Percentiles rank a stretch among this genome's conserved stretches.
phyloP scores from a whole-genome alignment of 1,140 invertebrate genomes.

The Listronotus oregonensis region DNA sequence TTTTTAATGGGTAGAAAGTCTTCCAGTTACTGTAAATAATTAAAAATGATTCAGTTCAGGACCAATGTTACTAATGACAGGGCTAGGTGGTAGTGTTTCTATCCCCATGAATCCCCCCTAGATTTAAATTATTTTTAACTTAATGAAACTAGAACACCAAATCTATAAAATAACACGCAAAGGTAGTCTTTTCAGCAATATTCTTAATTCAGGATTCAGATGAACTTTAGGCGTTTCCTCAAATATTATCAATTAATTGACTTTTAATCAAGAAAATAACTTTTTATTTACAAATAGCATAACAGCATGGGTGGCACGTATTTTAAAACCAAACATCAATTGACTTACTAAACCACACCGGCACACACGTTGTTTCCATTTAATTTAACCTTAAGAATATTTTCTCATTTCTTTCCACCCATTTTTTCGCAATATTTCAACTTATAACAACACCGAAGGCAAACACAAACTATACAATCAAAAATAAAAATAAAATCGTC shows the following conservation, averaged over 20 bases:
- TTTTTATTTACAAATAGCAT: slow-evolving; percentile 36
- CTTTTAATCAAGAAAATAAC: background rate
- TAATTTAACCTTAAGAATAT: slow-evolving; percentile 76
- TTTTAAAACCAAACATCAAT: slow-evolving; percentile 14
- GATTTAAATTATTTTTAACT: too few species aligned
- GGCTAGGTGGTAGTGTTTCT: too few species aligned
- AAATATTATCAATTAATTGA: background rate
- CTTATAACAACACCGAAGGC: slow-evolving; percentile 1
- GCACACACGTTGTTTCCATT: slow-evolving; percentile 82
- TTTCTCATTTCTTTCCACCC: slow-evolving; percentile 78
- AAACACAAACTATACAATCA: slow-evolving; percentile 19
- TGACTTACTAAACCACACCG: slow-evolving; percentile 76
- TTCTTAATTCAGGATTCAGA: too few species aligned
- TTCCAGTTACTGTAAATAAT: too few species aligned
- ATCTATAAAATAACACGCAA: too few species aligned
- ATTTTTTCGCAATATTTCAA: slow-evolving; percentile 53
- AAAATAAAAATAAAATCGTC: slow-evolving; percentile 37
- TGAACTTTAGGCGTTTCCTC: too few species aligned
- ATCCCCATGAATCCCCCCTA: too few species aligned
- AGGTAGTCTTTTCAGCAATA: too few species aligned
- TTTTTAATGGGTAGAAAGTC: too few species aligned
- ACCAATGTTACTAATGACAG: too few species aligned
- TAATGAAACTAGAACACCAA: too few species aligned
- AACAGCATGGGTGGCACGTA: slow-evolving; percentile 39
- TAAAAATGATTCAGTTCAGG: too few species aligned